These are phyloP conservation scores for Thymelicus lineola DNA, from an alignment of 2,888 invertebrate species.

Conservation along the genomic window DNA sequence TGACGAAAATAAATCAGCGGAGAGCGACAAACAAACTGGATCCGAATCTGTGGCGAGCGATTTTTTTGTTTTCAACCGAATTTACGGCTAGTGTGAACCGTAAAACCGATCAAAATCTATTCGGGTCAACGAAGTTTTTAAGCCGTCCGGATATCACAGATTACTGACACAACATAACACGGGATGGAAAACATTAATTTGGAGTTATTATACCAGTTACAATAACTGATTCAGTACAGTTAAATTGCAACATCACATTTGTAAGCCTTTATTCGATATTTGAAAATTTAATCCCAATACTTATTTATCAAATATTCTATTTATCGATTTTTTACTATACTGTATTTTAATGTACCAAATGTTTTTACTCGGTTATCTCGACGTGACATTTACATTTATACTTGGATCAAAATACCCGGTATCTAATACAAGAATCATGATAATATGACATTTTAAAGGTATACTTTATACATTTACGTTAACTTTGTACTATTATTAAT, in stretches of 20 bases:
- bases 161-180: conserved; percentile 22
- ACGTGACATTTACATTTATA: too few relatives aligned
- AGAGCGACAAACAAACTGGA: conserved; percentile 40
- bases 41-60: conserved; percentile 34
- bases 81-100: conserved; percentile 38
- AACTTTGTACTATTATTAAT: too few relatives aligned
- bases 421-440: too few relatives aligned
- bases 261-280: background rate
- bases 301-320: too few relatives aligned
- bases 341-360: too few relatives aligned
- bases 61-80: conserved; percentile 33
- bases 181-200: background rate
- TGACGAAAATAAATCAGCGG: conserved; percentile 77
- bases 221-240: background rate
- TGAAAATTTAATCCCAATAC: background rate
- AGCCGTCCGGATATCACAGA: conserved; percentile 15
- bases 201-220: background rate
- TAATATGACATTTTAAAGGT: too few relatives aligned
- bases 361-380: too few relatives aligned
- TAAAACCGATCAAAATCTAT: conserved; percentile 38
- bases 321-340: too few relatives aligned
- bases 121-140: conserved; percentile 31
- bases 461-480: too few relatives aligned
- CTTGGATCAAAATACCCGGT: too few relatives aligned
- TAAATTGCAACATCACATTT: background rate